A percentile compares a stretch with the other conserved stretches of the same genome.
These are phyloP conservation scores for Hetaerina americana DNA, from an alignment of 1,140 invertebrate species.

Conservation along the genomic window DNA sequence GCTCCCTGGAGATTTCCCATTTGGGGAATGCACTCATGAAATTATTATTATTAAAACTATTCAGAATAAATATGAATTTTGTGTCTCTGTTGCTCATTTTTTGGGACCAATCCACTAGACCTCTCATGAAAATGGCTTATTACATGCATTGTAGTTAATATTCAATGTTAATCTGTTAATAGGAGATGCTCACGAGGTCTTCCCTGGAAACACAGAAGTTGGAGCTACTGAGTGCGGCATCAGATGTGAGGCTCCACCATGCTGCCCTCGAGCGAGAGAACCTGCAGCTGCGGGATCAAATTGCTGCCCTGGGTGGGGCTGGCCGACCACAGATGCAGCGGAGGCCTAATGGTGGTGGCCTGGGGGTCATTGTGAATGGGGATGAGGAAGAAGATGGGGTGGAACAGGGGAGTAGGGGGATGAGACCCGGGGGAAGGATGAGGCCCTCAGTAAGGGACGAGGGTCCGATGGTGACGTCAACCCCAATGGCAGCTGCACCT, in stretches of 20 bases:
- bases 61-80: too few relatives aligned
- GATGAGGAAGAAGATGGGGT: not conserved
- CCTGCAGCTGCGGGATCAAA: conserved; percentile 44
- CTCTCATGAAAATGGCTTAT: not conserved
- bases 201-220: conserved; percentile 86
- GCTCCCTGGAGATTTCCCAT: too few relatives aligned
- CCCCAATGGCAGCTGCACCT: not conserved
- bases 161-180: not conserved
- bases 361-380: not conserved
- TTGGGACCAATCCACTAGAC: too few relatives aligned
- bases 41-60: too few relatives aligned
- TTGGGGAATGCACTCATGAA: too few relatives aligned
- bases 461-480: not conserved
- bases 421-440: not conserved
- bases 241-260: conserved; percentile 73
- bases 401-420: not conserved
- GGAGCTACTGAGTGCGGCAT: conserved; percentile 79
- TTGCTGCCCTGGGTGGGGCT: not conserved
- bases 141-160: not conserved
- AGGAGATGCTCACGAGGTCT: conserved; percentile 72
- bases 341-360: not conserved
- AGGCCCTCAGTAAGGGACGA: not conserved
- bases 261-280: conserved; percentile 74
- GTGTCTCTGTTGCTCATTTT: too few relatives aligned
- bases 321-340: not conserved